These are phyloP conservation scores for Colletes latitarsis DNA, from an alignment of 1,140 invertebrate species.

Conservation along the genomic window DNA sequence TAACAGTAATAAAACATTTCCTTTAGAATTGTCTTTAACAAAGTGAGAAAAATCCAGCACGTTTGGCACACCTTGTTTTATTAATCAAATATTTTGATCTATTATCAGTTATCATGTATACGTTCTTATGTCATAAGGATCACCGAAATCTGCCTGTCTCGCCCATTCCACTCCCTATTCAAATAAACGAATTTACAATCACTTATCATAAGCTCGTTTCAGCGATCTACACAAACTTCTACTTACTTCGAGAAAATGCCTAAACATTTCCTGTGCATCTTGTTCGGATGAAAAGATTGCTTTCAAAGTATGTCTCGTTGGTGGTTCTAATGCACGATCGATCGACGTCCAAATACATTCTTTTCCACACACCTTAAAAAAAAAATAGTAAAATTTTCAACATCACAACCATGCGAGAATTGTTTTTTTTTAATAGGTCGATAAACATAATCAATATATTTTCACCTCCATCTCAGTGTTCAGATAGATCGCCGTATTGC, in stretches of 20 bases:
- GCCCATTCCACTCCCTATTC: too few species aligned
- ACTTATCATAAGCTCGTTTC: not conserved
- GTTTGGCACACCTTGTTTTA: not conserved
- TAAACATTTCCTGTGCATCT: conserved; percentile 79
- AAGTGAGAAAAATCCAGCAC: not conserved
- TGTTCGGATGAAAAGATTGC: conserved; percentile 77
- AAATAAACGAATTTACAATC: too few species aligned
- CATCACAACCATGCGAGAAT: not conserved
- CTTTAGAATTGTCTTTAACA: not conserved
- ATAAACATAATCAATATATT: conserved; percentile 17
- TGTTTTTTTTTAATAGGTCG: not conserved
- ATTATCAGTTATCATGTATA: not conserved
- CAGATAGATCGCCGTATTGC: conserved; percentile 81
- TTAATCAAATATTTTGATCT: conserved; percentile 10
- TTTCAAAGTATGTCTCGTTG: conserved; percentile 74
- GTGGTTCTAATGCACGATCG: conserved; percentile 79
- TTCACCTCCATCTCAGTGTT: conserved; percentile 78
- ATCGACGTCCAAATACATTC: conserved; percentile 80
- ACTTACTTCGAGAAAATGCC: conserved; percentile 77
- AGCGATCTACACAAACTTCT: too few species aligned
- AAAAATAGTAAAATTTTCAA: not conserved
- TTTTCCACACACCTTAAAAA: conserved; percentile 72
- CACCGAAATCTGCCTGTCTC: too few species aligned
- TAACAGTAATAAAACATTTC: not conserved
- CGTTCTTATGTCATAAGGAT: not conserved